Conservation (phyloP, 2,113 vertebrate genomes). For the Hystrix brachyura region DNA sequence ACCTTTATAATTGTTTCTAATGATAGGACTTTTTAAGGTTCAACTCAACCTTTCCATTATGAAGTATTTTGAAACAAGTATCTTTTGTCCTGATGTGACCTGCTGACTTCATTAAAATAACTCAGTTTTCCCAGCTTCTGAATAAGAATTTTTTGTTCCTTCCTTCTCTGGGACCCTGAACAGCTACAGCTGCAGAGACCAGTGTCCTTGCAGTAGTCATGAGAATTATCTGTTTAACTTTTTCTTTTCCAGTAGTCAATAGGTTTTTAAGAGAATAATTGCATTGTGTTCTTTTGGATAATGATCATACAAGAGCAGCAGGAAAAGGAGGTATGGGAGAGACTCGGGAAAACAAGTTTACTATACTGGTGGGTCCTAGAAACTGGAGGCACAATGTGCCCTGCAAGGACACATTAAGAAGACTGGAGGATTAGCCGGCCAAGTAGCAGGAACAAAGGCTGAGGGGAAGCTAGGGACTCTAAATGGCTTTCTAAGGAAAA, state of each 20-base stretch:
- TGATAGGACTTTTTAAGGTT: not conserved
- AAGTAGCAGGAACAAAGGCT: not conserved
- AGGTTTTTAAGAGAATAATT: not conserved
- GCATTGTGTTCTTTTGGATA: not conserved
- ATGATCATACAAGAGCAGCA: too few relatives aligned
- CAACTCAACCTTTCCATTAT: not conserved
- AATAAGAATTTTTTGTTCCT: not conserved
- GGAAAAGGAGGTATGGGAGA: not conserved
- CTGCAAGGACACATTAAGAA: not conserved
- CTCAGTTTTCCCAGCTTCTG: not conserved
- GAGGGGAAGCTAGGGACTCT: not conserved
- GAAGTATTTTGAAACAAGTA: not conserved
- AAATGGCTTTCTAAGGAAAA: not conserved
- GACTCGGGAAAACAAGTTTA: not conserved
- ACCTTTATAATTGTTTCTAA: not conserved
- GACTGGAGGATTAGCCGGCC: not conserved
- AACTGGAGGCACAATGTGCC: accelerated
- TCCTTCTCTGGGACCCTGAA: not conserved
- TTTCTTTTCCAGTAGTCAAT: not conserved
- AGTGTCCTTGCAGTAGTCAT: not conserved
- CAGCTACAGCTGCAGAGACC: not conserved
- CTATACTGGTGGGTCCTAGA: not conserved
- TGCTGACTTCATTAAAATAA: not conserved
- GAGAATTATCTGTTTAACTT: not conserved
- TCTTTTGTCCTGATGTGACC: not conserved